A percentile compares a stretch with the other conserved stretches of the same genome.
Evolutionary conservation across 2,888 invertebrate genomes (phyloP).

Genomic region (Ommatoiulus sabulosus): DNA sequence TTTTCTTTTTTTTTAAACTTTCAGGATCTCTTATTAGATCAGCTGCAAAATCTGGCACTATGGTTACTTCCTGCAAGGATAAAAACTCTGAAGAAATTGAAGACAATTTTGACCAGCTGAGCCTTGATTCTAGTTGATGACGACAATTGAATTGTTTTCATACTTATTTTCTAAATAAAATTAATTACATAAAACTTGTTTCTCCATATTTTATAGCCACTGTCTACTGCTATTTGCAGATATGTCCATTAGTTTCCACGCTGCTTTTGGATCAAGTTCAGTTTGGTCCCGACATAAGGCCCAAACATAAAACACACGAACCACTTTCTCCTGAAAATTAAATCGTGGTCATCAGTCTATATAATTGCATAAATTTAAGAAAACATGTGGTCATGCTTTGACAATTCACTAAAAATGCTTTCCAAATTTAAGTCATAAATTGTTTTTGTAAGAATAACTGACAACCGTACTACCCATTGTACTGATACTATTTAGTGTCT

Average conservation of each 20-base stretch:
- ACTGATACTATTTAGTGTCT: too few relatives aligned
- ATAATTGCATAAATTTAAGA: too few relatives aligned
- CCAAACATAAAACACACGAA: slow-evolving; percentile 97
- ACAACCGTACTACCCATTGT: too few relatives aligned
- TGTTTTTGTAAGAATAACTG: too few relatives aligned
- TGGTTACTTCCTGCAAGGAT: neutral
- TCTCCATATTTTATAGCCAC: slow-evolving; percentile 64
- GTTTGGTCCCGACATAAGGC: slow-evolving; percentile 95
- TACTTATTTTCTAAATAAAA: slow-evolving; percentile 47
- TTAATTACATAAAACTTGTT: neutral
- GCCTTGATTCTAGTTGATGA: slow-evolving; percentile 4
- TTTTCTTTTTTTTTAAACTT: neutral
- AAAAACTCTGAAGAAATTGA: slow-evolving; percentile 12
- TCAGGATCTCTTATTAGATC: slow-evolving; percentile 47
- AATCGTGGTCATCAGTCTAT: slow-evolving; percentile 46
- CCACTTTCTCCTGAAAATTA: slow-evolving; percentile 80
- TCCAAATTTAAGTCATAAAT: too few relatives aligned
- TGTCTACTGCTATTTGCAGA: slow-evolving; percentile 89
- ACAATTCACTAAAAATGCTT: too few relatives aligned
- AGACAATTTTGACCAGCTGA: neutral
- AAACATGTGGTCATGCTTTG: too few relatives aligned
- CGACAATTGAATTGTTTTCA: neutral
- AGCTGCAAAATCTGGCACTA: slow-evolving; percentile 6
- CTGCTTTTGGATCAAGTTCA: slow-evolving; percentile 93
- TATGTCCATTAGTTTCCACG: slow-evolving; percentile 94